Evolutionary conservation across 2,888 invertebrate species (phyloP), one percentile per base, ranked within the genome.

Genomic region (Tetranychus piercei): DNA sequence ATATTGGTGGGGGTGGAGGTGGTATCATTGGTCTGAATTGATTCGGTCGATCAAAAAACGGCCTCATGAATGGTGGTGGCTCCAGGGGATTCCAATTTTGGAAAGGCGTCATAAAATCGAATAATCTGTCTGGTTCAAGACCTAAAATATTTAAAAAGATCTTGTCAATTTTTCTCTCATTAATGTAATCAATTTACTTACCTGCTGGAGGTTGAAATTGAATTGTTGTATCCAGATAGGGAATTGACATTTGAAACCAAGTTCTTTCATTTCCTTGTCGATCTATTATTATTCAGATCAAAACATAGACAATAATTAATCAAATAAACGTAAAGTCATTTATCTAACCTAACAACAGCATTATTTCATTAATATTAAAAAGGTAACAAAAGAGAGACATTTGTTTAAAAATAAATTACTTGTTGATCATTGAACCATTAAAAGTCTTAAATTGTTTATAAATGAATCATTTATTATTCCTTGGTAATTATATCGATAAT

Each of bases 221-320:
- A 55, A 55, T 55, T 7, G 55, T 15, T 15, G 55, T 15, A 55
- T 55, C 55, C 9, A 55, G 55, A 15, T 55, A 55, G 7, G 55
- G 55, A 55, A 55, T 55, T 55, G 55, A 55, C 55, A 55, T 55
- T 55, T 55, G 55, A 55, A 55, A 55, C 55, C 55, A 55, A 55
- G 55, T 55, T 15, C 55, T 9, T 7, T 55, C 55, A 55, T 55
- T 3, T 55, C 55, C 55, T 55, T 55, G 55, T 55, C 55, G 55
- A 55, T 55, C 55, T 55, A 3, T 15, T 15, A 55, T 15, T 15
- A 55, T 55, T 7, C 5, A 55, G 9, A 15, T 9, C 3, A 55
- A 55, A 9, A 55, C 9, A 15, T 55, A 15, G 7, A 9, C 11
- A 55, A 55, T 15, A 55, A 55, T 55, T 55, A 55, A 15, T 55